Evolutionary conservation across 1,140 invertebrate genomes (phyloP).

Genomic region (Drosophila neocordata): DNA sequence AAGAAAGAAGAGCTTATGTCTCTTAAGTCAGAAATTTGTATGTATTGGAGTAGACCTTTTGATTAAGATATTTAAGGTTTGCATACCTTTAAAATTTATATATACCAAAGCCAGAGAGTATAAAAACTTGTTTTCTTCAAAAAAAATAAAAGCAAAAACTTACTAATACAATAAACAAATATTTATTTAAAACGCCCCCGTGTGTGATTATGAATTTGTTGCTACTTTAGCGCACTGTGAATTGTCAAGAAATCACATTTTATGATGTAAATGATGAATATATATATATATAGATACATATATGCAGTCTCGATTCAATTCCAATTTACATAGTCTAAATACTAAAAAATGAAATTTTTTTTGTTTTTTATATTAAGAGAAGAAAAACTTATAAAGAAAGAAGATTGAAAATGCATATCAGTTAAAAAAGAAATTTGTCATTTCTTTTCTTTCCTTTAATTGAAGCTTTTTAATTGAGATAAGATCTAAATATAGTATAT

Average conservation of each 20-base stretch:
- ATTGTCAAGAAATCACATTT: constrained; percentile 38
- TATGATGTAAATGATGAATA: constrained; percentile 17
- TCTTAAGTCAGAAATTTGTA: too few species aligned
- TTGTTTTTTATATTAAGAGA: too few species aligned
- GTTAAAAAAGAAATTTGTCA: too few species aligned
- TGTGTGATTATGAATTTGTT: constrained; percentile 36
- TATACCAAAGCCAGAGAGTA: neutral
- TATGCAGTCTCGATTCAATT: neutral
- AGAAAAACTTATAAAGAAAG: too few species aligned
- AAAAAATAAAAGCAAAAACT: constrained; percentile 25
- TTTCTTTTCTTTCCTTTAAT: too few species aligned
- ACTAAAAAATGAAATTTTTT: too few species aligned
- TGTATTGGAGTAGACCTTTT: too few species aligned
- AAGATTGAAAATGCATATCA: too few species aligned
- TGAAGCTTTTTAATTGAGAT: too few species aligned
- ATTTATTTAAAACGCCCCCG: constrained; percentile 46
- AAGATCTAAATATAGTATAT: too few species aligned
- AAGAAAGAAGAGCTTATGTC: too few species aligned
- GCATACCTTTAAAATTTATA: neutral
- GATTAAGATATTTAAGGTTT: neutral
- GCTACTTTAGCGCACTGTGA: constrained; percentile 28
- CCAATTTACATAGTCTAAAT: neutral
- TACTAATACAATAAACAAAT: constrained; percentile 55
- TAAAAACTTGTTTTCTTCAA: constrained; percentile 15
- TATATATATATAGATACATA: neutral